Evolutionary conservation across 2,797 vertebrate genomes (phyloP), one percentile per base, ranked within the genome.

Genomic region (Vireo griseus): DNA sequence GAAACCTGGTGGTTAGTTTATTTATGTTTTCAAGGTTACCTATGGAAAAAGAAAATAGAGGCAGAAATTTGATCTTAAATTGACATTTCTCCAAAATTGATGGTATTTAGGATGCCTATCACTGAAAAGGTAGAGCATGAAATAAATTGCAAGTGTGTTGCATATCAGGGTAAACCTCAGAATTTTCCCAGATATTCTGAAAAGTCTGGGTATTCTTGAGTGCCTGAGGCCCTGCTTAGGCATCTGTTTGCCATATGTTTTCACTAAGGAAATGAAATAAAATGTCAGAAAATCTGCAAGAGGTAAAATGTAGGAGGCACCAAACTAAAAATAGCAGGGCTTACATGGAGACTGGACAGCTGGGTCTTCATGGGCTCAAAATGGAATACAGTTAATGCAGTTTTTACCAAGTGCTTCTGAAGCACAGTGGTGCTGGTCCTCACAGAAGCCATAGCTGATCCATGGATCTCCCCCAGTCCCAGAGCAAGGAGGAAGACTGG

Each of bases 241-340:
- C 89, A 94, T 96, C 92, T 97, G 89, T 95, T 95, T 94, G 82
- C 92, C 91, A 91, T 96, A 95, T 90, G 92, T 94, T 95, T 91
- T 94, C 76, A 57, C 47, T 86, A 75, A 92, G 68, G 66, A 88
- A 92, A 88, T 78, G 54, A 90, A 95, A 83, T 91, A 85, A 95
- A 95, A 89, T 83, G 92, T 92, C 92, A 91, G 73, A 94, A 96
- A 96, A 91, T 77, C 86, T 94, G 66, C 62, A 80, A 95, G 69
- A 96, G 78, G 79, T 93, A 93, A 91, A 94, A 85, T 79, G 81
- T 88, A 92, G 86, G 92, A 91, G 87, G 84, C 61, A 94, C 33
- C 72, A 88, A 68, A 57, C 68, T 88, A 69, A 92, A 96, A 92
- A 77, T 72, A 93, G 65, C 18, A 42, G 54, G 16, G 26, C 72